Evolutionary conservation across 2,888 invertebrate species (phyloP), one percentile per base, ranked within the genome.

Genomic region (Drosophila macrothrix): DNA sequence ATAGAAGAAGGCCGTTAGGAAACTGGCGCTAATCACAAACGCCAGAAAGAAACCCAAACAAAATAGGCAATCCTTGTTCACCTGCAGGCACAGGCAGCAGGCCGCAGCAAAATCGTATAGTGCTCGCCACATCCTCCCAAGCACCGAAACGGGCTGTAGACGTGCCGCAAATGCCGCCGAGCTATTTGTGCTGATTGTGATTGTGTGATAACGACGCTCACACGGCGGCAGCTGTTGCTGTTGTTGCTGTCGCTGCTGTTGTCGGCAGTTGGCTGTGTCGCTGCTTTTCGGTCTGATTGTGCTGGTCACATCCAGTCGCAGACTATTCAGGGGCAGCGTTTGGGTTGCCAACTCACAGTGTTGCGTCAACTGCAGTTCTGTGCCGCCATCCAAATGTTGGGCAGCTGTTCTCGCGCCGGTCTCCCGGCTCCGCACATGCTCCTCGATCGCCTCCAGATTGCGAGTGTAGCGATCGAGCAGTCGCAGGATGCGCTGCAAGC

Each of bases 1-100:
- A 80, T 92, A 93, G 73, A 92, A 92, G 82, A 93, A 92, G 46
- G 92, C 91, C 29, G 92, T 92, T 56, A 92, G 75, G 53, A 93
- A 92, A 33, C 92, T 92, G 66, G 90, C 93, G 64, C 93, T 92
- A 49, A 92, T 87, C 73, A 93, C 87, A 68, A 92, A 92, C 25
- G 92, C 93, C 39, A 90, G 55, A 66, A 92, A 91, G 78, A 92
- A 92, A 56, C 91, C 91, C 65, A 93, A 76, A 67, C 93, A 93
- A 61, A 92, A 93, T 52, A 92, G 81, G 54, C 91, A 92, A 74
- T 93, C 93, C 83, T 84, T 93, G 84, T 93, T 93, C 73, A 92
- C 88, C 79, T 91, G 91, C 64, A 92, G 65, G 16, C 92, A 92
- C n/a, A 92, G 50, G 49, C 90, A 91, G 37, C 80, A 73, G 41